Base-by-base conservation (phyloP, 2,113 vertebrate species). In the Halcyon senegalensis region DNA sequence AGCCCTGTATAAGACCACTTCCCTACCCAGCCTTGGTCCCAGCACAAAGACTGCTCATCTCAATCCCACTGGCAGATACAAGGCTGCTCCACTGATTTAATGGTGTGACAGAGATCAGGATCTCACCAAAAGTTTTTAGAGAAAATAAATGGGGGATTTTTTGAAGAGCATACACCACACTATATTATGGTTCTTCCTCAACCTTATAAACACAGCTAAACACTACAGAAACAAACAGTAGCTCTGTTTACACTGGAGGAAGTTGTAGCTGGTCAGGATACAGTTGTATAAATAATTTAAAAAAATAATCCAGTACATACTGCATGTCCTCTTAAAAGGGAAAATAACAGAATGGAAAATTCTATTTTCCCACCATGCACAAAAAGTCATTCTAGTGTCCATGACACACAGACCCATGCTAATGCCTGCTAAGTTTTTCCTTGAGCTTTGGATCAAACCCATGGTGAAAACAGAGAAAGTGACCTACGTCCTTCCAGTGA, bases 191-290 rank as follows among this genome's bases (percentile, higher is more conserved):
- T 46, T 88, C 74, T 86, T 86, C 68, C 73, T 75, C 69, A 84
- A 37, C 76, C 93, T 73, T 90, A 93, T 79, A 96, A 98, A 96
- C 91, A 92, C 13, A 48, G 64, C 73, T 87, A 44, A 23, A 44
- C 69, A n/a, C 43, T 62, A 70, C 25, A 83, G 95, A 97, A 97
- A 97, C 84, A 97, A 97, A 95, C 41, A 58, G 73, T 59, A 84
- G 77, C 95, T 96, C 53, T 97, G 97, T 98, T 98, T 98, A 97
- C 89, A 64, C 55, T 3, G 90, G 59, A 97, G 96, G 97, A 98
- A 97, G 95, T 76, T 91, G 91, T 96, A 96, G 86, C 94, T 97
- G 73, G 84, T 97, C 97, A 97, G 97, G 97, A 97, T 96, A 89
- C 84, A 92, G 82, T 96, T 98, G 96, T 97, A 96, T 94, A 98